Percentiles rank a stretch among this genome's conserved stretches.
Evolutionary conservation across 2,888 invertebrate genomes (phyloP).

Genomic region (Sclerodermus sp.): DNA sequence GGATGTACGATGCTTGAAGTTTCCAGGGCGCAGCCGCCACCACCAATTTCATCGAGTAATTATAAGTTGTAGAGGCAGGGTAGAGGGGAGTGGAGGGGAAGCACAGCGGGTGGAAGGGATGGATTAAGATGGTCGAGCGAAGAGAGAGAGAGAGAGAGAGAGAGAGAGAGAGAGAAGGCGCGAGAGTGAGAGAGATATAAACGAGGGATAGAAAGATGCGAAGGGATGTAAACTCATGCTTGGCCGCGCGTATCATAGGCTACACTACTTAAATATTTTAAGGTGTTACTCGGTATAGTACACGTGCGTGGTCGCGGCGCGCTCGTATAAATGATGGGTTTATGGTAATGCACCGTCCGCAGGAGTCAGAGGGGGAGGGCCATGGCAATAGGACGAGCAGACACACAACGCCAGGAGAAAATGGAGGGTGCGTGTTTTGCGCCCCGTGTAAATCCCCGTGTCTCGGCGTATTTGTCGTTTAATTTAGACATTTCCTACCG

Average conservation of each 20-base stretch:
- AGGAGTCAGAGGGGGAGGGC: conserved; percentile 5
- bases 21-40: conserved; percentile 10
- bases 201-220: too few relatives aligned
- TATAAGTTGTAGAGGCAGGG: conserved; percentile 28
- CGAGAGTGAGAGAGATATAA: too few relatives aligned
- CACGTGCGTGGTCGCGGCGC: conserved; percentile 18
- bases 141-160: not conserved
- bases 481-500: conserved; percentile 49
- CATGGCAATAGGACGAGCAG: conserved; percentile 7
- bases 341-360: conserved; percentile 46
- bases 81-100: not conserved
- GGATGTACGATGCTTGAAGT: conserved; percentile 20
- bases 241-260: conserved; percentile 25
- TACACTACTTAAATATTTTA: conserved; percentile 40
- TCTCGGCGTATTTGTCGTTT: conserved; percentile 54
- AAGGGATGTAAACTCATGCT: not conserved
- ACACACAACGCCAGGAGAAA: conserved; percentile 36
- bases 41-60: conserved; percentile 30
- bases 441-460: conserved; percentile 49
- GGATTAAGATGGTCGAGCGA: not conserved
- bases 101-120: too few relatives aligned
- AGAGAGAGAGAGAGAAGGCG: not conserved
- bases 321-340: conserved; percentile 51
- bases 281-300: conserved; percentile 28
- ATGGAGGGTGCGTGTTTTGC: conserved; percentile 52